Base-by-base conservation (phyloP, 1,140 invertebrate genomes). In the Ruditapes philippinarum region DNA sequence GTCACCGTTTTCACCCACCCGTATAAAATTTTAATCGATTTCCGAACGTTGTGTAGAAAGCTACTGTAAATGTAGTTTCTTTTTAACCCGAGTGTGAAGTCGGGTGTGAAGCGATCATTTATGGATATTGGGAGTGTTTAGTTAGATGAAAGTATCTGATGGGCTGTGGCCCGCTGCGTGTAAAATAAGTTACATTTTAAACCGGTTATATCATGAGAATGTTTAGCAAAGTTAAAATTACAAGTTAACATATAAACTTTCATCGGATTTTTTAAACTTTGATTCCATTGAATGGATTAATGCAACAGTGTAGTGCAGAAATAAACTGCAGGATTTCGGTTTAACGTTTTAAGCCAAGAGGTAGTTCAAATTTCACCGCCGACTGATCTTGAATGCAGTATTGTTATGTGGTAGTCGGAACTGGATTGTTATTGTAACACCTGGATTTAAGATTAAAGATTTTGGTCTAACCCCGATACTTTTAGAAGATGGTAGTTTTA, bases 191-290 rank as follows among this genome's bases (percentile, higher is more conserved):
- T 81, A 28, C 17, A 31, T n/a, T 65, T 22, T 42, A 81, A 81
- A 81, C 79, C 79, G 79, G 79, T 81, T 81, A 81, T 81, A 62
- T 65, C 79, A 81, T 42, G 65, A 81, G 79, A 81, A 81, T 81
- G 79, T 81, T 0, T 31, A 36, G 31, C 51, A 54, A 45, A n/a
- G n/a, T n/a, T n/a, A n/a, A n/a, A n/a, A n/a, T n/a, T n/a, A n/a
- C n/a, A n/a, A n/a, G n/a, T n/a, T n/a, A n/a, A n/a, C n/a, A n/a
- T n/a, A n/a, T n/a, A n/a, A n/a, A n/a, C n/a, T n/a, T n/a, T n/a
- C n/a, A n/a, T n/a, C n/a, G n/a, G n/a, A n/a, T n/a, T n/a, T n/a
- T n/a, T n/a, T n/a, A n/a, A n/a, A n/a, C n/a, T n/a, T n/a, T n/a
- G n/a, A n/a, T n/a, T n/a, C n/a, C n/a, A n/a, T n/a, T n/a, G n/a